Conservation (phyloP, 1,140 invertebrate genomes). For the Popillia japonica region DNA sequence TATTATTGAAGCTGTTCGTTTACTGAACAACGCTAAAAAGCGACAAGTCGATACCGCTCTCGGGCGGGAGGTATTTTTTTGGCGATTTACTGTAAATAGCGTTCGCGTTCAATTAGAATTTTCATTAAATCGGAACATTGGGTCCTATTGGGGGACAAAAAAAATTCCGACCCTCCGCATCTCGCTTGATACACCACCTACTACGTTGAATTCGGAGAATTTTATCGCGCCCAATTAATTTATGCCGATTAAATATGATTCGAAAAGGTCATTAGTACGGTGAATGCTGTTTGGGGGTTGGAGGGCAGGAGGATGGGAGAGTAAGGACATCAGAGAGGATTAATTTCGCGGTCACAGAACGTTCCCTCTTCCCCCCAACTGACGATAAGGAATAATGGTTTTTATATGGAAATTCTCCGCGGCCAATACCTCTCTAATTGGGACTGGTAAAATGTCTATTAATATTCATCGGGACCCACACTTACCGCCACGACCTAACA, state of each 20-base stretch:
- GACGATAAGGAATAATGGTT: slow-evolving; percentile 28
- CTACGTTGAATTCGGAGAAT: not conserved
- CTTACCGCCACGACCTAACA: not conserved
- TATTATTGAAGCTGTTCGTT: no score
- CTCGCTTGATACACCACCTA: not conserved
- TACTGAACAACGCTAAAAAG: no score
- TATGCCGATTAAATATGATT: slow-evolving; percentile 23
- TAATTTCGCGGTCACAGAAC: not conserved
- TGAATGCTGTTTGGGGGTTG: not conserved
- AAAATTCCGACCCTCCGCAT: not conserved
- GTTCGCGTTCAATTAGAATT: not conserved
- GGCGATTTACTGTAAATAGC: slow-evolving; percentile 9
- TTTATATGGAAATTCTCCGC: slow-evolving; percentile 12
- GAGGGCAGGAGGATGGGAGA: not conserved
- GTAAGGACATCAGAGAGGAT: not conserved
- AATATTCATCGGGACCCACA: slow-evolving; percentile 17
- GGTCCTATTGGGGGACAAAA: not conserved
- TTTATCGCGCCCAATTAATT: slow-evolving; percentile 21
- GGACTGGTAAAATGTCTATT: slow-evolving; percentile 24
- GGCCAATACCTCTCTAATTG: slow-evolving; percentile 31
- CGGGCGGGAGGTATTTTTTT: not conserved
- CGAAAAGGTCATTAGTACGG: not conserved
- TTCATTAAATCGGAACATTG: not conserved
- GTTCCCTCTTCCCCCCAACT: not conserved
- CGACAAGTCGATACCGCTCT: no score